Percentiles rank a stretch among this genome's conserved stretches.
phyloP scores from a whole-genome alignment of 1,140 invertebrate species.

The Sitodiplosis mosellana region DNA sequence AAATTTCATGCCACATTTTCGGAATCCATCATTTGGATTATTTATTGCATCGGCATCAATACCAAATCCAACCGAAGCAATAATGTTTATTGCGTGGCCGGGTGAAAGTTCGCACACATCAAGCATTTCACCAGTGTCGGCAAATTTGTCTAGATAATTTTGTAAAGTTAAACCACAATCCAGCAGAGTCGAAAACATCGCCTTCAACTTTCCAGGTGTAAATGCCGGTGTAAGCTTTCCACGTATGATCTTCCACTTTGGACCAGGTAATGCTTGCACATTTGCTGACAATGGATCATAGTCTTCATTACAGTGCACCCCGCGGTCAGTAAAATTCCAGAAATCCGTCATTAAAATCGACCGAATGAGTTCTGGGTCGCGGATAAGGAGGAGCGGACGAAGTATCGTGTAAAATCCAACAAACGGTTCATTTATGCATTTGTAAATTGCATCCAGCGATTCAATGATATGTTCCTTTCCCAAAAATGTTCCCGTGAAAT shows the following conservation, averaged over 20 bases:
- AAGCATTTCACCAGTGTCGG: conserved; percentile 11
- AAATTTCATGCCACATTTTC: neutral
- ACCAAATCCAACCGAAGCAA: conserved; percentile 35
- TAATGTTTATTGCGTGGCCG: conserved; percentile 32
- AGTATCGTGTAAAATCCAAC: too few relatives aligned
- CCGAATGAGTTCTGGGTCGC: too few relatives aligned
- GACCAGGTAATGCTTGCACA: too few relatives aligned
- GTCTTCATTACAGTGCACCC: too few relatives aligned
- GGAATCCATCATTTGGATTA: conserved; percentile 8
- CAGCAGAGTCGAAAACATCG: conserved; percentile 27
- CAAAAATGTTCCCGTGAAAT: too few relatives aligned
- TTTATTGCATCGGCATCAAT: conserved; percentile 14
- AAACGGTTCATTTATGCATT: too few relatives aligned
- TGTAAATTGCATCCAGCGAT: too few relatives aligned
- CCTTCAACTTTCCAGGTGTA: conserved; percentile 29
- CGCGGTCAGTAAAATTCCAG: too few relatives aligned
- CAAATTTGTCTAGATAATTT: conserved; percentile 22
- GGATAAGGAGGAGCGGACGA: too few relatives aligned
- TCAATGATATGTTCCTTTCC: too few relatives aligned
- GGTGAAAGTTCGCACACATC: conserved; percentile 1
- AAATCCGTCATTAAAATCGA: too few relatives aligned
- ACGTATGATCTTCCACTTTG: conserved; percentile 5
- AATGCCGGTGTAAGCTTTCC: conserved; percentile 26
- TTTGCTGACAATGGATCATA: too few relatives aligned
- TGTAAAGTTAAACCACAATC: conserved; percentile 12